Evolutionary conservation across 2,888 invertebrate genomes (phyloP), one percentile per base, ranked within the genome.

Genomic region (Galeopsomyia nigrocyanea): DNA sequence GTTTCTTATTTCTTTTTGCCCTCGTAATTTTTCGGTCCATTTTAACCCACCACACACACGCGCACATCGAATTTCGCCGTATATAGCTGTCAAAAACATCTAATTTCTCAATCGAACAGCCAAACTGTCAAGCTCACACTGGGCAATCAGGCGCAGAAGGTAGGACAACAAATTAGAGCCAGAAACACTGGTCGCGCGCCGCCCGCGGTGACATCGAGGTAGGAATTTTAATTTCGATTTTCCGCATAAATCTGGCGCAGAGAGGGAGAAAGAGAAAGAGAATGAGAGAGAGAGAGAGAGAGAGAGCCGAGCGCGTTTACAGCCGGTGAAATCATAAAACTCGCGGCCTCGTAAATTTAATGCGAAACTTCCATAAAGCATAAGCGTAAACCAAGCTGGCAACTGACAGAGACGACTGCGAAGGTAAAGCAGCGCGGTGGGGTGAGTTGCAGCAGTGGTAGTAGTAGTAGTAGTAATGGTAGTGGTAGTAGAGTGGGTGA

Each of bases 301-400:
- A 39, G 39, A 39, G 39, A 39, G 39, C 68, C 58, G 65, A 66
- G 68, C 10, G 39, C 76, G 79, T 82, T 81, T 79, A 79, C 78
- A 79, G 72, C 77, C 70, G 75, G 76, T 74, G 77, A 76, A 80
- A 81, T 82, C 80, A 77, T 81, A 81, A 82, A 83, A 82, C 76
- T 79, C 74, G 78, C 70, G 68, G 71, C 76, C 72, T 80, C 81
- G 78, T 83, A 83, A 83, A 83, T 83, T 83, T 83, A 82, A 83
- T 83, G 82, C 78, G 79, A 81, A 83, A 83, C 80, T 83, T 82
- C 80, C 80, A 81, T 82, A 80, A 79, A 82, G 78, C 78, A 79
- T 82, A 82, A 82, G 80, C 78, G 80, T 81, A 81, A 81, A 79
- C 77, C 76, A 26, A 53, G 74, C 64, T 74, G 78, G 75, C 77